Evolutionary conservation across 1,140 invertebrate species (phyloP), one percentile per base, ranked within the genome.

Genomic region (Drosophila nannoptera): DNA sequence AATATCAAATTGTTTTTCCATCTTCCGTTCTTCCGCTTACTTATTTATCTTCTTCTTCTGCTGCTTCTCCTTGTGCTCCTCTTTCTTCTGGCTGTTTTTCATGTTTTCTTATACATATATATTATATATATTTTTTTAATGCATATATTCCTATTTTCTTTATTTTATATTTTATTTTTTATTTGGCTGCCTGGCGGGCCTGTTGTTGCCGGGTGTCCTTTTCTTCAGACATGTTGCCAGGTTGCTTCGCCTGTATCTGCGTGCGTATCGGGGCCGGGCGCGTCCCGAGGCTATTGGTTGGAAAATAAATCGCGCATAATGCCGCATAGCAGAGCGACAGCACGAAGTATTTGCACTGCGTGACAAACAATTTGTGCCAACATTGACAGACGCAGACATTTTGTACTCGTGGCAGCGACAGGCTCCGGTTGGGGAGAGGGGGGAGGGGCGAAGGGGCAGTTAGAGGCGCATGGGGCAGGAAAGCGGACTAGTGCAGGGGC

Each of bases 341-440:
- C 88, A 89, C 88, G 88, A 82, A 89, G 86, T 89, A 89, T 89
- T 89, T 89, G 83, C 87, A 78, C 81, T 89, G 88, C 88, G 88
- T 89, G 88, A 89, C 88, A 88, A 89, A 89, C 87, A 88, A 87
- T 88, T 87, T 87, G 88, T 88, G 80, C 80, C 78, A 83, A 83
- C 78, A 83, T 83, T 78, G 78, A 83, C 78, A 83, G 81, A 77
- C 66, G 16, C 48, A 50, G 55, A 61, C 55, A 68, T 38, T 53
- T 35, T 6, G 40, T 55, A 46, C 45, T 22, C 45, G 9, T 40
- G 14, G 14, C 40, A 14, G 7, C 2, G 22, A 2, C 9, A 11
- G 36, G 4, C 45, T 8, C 8, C 7, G 8, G 8, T 8, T 5
- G 8, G 11, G 35, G 5, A 4, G 11, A 8, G 9, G 22, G 50